Evolutionary conservation across 2,888 invertebrate genomes (phyloP), one percentile per base, ranked within the genome.

Genomic region (Oligia fasciuncula): DNA sequence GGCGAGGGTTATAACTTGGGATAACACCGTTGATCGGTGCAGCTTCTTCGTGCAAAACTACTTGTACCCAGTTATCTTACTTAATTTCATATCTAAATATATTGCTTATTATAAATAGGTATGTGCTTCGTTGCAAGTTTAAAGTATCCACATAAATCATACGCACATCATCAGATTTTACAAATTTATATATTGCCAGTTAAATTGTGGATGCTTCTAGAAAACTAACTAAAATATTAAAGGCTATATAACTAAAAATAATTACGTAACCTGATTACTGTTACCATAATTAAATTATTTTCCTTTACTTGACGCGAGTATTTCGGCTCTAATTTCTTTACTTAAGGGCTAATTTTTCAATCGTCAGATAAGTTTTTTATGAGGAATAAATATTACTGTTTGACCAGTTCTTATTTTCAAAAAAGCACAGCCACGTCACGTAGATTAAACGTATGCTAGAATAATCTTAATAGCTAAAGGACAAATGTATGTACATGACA

Each of bases 41-140:
- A 75, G 19, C 14, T 68, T 46, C 40, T 74, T 54, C 54, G 6
- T 57, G 69, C n/a, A 40, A 66, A 14, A n/a, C 70, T 46, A 46
- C 54, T 63, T 43, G 70, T 67, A 73, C 2, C 54, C 35, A 35
- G 13, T 69, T 19, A 49, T 49, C 19, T 54, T 17, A 70, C 35
- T 70, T 23, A 51, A 14, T 70, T 9, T 69, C 4, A 23, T 8
- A 66, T 4, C 43, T 0, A 67, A 43, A 43, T 14, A 43, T 67
- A 69, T 35, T 23, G 19, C 8, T 69, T 6, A 51, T 14, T 35
- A 23, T 23, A 35, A 54, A 35, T 51, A 0, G 2, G 23, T 46
- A 23, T 57, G 29, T 6, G 4, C 4, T 35, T 35, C 9, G 2
- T 35, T 14, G 19, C 6, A 35, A 6, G 0, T n/a, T 19, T 23